Evolutionary conservation across 2,888 invertebrate species (phyloP).

Genomic region (Onthophagus sagittarius): DNA sequence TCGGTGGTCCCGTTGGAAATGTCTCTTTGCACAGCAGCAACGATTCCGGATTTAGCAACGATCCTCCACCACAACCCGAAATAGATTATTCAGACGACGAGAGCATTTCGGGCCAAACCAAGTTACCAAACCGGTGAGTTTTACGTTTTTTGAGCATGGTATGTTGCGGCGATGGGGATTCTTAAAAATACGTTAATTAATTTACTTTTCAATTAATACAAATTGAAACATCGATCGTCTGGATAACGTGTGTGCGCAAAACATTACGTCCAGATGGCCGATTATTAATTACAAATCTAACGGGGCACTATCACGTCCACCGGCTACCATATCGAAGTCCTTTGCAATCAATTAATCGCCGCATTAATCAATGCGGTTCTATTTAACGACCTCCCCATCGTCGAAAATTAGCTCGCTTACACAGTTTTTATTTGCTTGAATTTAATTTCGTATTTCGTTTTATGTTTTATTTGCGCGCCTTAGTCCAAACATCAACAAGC

Average conservation of each 20-base stretch:
- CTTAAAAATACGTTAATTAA: background rate
- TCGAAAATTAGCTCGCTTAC: background rate
- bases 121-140: conserved; percentile 54
- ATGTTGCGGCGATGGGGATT: background rate
- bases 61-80: conserved; percentile 81
- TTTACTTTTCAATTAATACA: background rate
- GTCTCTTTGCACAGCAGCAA: conserved; percentile 85
- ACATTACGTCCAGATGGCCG: background rate
- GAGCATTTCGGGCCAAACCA: conserved; percentile 60
- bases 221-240: background rate
- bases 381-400: background rate
- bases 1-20: conserved; percentile 58
- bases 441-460: conserved; percentile 27
- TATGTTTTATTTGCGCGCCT: background rate
- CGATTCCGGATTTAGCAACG: conserved; percentile 89
- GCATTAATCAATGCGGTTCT: background rate
- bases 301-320: background rate
- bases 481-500: conserved; percentile 27
- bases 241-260: background rate
- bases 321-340: background rate
- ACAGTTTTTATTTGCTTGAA: conserved; percentile 28
- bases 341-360: background rate
- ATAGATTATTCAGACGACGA: conserved; percentile 90
- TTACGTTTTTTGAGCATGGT: conserved; percentile 14
- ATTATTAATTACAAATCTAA: background rate